Evolutionary conservation across 2,888 invertebrate species (phyloP), one percentile per base, ranked within the genome.

Genomic region (Neoscelio sp.): DNA sequence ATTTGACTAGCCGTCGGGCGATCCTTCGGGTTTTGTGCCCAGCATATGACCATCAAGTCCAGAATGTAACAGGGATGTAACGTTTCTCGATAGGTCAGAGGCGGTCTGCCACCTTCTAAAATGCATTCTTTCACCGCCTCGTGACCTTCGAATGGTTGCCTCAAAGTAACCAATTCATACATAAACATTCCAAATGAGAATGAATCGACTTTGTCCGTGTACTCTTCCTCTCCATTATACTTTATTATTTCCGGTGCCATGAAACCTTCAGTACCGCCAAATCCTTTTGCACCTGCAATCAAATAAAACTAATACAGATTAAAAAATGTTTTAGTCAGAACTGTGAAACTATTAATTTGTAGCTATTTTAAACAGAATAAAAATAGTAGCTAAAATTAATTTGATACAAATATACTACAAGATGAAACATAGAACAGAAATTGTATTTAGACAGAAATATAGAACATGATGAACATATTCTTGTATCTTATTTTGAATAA

Each of bases 171-270:
- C 81, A 99, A 93, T 91, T 99, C 99, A 90, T 99, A 99, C 83
- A 99, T 92, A 88, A 99, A 96, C 99, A 99, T 99, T 12, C 99
- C 99, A 91, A 98, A 99, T 0, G 99, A 99, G 91, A 99, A 99
- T 83, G 98, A 98, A 89, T 99, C 99, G 70, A 99, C 98, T 93
- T 99, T 99, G 87, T 99, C 98, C 0, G 98, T 99, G 85, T 99
- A 99, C 85, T 99, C 98, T 89, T 99, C 98, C 89, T 99, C 99
- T 0, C 99, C 99, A 89, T 99, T 99, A 90, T 98, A 98, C 48
- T 97, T 93, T 92, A 99, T 97, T 82, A 99, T 99, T 92, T 99
- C 99, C 0, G 99, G 99, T 1, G 99, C 99, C 97, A 99, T 99
- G 90, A 99, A 99, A 0, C 99, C 99, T 91, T 98, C 98, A 0